These are phyloP conservation scores for Rhodophaea formosa DNA, from an alignment of 2,888 invertebrate species.

Conservation along the genomic window DNA sequence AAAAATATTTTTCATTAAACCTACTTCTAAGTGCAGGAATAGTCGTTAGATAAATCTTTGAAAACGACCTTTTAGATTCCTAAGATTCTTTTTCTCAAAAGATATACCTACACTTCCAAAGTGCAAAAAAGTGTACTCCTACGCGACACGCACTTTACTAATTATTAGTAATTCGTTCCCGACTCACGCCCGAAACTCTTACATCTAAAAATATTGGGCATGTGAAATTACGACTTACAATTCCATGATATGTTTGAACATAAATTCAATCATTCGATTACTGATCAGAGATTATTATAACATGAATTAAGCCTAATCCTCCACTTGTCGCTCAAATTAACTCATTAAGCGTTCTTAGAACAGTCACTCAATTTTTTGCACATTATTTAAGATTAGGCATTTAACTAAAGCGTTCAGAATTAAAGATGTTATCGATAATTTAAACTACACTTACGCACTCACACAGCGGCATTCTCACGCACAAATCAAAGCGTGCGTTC, in stretches of 20 bases:
- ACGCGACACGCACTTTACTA: too few species aligned
- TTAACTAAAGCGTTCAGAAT: constrained; percentile 2
- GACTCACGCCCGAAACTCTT: too few species aligned
- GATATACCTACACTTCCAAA: too few species aligned
- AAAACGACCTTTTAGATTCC: too few species aligned
- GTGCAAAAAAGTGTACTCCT: too few species aligned
- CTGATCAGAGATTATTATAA: neutral
- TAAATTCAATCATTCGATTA: neutral
- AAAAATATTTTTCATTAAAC: too few species aligned
- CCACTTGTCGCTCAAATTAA: constrained; percentile 4
- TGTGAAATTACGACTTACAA: too few species aligned
- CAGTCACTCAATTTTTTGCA: constrained; percentile 17
- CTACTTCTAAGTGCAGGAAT: too few species aligned
- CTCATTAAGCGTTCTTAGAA: constrained; percentile 12
- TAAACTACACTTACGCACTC: constrained; percentile 44
- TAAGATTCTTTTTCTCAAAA: too few species aligned
- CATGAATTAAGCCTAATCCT: constrained; percentile 4
- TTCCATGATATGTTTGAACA: neutral
- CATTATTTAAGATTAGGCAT: constrained; percentile 12
- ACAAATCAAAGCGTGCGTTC: constrained; percentile 72
- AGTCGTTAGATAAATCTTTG: too few species aligned
- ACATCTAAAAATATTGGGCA: too few species aligned
- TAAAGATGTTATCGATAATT: constrained; percentile 30
- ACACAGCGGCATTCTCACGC: constrained; percentile 50
- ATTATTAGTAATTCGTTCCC: too few species aligned